Conservation (phyloP, 2,113 vertebrate species). For the Chaenogobius annularis region DNA sequence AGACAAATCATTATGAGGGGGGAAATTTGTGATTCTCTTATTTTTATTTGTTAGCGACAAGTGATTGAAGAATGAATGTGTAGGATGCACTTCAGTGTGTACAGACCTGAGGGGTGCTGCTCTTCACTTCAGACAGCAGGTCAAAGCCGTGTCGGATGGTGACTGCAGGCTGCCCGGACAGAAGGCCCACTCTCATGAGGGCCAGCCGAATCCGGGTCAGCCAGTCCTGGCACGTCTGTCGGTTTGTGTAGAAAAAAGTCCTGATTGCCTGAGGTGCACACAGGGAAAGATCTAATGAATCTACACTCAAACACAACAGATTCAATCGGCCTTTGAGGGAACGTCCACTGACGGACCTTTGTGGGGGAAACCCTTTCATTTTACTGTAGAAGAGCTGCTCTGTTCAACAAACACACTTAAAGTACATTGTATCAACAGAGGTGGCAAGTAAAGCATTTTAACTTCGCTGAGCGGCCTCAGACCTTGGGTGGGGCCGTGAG, state of each 20-base stretch:
- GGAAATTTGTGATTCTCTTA: too few relatives aligned
- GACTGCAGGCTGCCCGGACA: slow-evolving; percentile 96
- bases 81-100: too few relatives aligned
- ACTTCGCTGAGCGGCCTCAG: background rate
- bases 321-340: too few relatives aligned
- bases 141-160: slow-evolving; percentile 96
- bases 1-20: too few relatives aligned
- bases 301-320: background rate
- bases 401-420: too few relatives aligned
- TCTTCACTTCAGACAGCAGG: slow-evolving; percentile 93
- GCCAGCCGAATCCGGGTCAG: slow-evolving; percentile 93
- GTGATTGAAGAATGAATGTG: background rate
- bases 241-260: slow-evolving; percentile 97
- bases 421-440: too few relatives aligned
- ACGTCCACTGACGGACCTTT: too few relatives aligned
- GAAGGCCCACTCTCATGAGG: slow-evolving; percentile 93
- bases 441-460: too few relatives aligned
- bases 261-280: slow-evolving; percentile 84
- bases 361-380: too few relatives aligned
- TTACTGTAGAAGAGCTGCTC: too few relatives aligned
- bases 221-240: slow-evolving; percentile 98
- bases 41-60: too few relatives aligned
- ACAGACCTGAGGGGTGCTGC: slow-evolving; percentile 83
- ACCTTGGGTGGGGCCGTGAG: slow-evolving; percentile 97
- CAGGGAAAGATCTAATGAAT: background rate